Evolutionary conservation across 2,113 vertebrate genomes (phyloP).

Genomic region (Epinephelus moara): DNA sequence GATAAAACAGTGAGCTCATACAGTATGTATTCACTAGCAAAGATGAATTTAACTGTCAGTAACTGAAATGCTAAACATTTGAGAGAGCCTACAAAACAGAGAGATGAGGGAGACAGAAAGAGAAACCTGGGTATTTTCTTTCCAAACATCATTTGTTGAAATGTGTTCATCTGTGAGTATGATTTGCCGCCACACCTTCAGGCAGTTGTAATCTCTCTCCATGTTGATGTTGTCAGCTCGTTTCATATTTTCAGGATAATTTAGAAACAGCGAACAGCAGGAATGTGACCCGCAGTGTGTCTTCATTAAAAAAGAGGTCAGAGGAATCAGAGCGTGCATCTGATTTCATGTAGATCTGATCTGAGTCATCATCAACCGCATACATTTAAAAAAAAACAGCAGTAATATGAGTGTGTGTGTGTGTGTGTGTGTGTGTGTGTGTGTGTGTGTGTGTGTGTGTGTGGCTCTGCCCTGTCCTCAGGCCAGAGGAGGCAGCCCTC

Average conservation of each 20-base stretch:
- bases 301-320: conserved; percentile 45
- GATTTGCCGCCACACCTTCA: not conserved
- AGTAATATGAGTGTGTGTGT: conserved; percentile 3
- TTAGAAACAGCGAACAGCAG: not conserved
- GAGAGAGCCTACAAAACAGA: too few relatives aligned
- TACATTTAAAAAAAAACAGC: not conserved
- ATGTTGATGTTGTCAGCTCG: not conserved
- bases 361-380: conserved; percentile 47
- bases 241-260: not conserved
- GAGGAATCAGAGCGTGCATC: conserved; percentile 55
- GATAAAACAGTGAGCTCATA: too few relatives aligned
- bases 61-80: too few relatives aligned
- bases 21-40: too few relatives aligned
- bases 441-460: conserved; percentile 28
- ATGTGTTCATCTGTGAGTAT: not conserved
- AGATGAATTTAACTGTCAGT: too few relatives aligned
- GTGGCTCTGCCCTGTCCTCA: conserved; percentile 24
- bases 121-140: too few relatives aligned
- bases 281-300: not conserved
- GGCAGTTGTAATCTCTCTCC: not conserved
- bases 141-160: not conserved
- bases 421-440: conserved; percentile 27
- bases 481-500: conserved; percentile 56
- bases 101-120: too few relatives aligned
- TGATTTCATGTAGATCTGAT: conserved; percentile 38